Evolutionary conservation across 2,797 vertebrate species (phyloP).

Genomic region (Aulostomus chinensis): DNA sequence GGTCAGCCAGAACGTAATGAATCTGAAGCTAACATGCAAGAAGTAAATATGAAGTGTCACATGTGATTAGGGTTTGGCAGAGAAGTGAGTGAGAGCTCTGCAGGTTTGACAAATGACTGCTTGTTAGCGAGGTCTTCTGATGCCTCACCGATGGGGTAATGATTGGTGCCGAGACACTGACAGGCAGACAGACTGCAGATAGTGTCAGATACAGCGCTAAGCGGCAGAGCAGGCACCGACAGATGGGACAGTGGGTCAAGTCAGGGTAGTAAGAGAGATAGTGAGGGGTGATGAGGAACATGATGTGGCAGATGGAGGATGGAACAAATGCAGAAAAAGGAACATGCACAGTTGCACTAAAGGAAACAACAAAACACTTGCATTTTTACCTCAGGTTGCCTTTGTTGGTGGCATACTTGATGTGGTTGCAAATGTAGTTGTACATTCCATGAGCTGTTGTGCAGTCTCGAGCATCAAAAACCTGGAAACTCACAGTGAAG

Average conservation of each 20-base stretch:
- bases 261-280: constrained; percentile 43
- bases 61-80: constrained; percentile 70
- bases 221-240: constrained; percentile 49
- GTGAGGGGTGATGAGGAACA: constrained; percentile 31
- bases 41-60: constrained; percentile 69
- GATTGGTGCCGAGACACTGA: constrained; percentile 42
- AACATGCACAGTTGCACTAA: constrained; percentile 6
- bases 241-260: constrained; percentile 70
- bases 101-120: constrained; percentile 68
- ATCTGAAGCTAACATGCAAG: constrained; percentile 59
- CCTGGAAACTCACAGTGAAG: constrained; percentile 69
- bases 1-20: constrained; percentile 54
- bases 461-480: constrained; percentile 97
- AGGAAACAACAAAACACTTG: neutral
- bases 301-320: constrained; percentile 50
- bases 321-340: constrained; percentile 10
- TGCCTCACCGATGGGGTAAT: constrained; percentile 22
- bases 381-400: constrained; percentile 92
- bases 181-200: constrained; percentile 53
- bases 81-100: constrained; percentile 29
- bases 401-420: constrained; percentile 99
- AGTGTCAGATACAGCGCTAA: constrained; percentile 47
- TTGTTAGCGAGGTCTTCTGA: constrained; percentile 48
- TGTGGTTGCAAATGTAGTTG: constrained; percentile 98
- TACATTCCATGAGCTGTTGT: constrained; percentile 97